A percentile compares a stretch with the other conserved stretches of the same genome.
These are phyloP conservation scores for Ceratosolen solmsi DNA, from an alignment of 1,140 invertebrate genomes.

Conservation along the genomic window DNA sequence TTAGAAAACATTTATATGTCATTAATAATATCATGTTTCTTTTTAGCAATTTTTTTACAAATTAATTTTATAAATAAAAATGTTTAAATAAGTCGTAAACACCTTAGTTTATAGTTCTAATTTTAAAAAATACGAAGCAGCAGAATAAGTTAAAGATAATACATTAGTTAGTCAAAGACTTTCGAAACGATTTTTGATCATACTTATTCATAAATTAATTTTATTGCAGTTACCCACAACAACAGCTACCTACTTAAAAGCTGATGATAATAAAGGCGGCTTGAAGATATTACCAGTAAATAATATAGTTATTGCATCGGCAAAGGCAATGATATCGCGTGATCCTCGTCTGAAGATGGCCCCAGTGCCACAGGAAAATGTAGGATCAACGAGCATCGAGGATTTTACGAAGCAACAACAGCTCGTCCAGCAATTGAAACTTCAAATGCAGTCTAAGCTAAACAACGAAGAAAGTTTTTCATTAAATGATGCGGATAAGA, in stretches of 20 bases:
- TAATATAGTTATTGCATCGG: conserved; percentile 75
- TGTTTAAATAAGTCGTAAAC: too few species aligned
- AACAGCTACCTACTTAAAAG: conserved; percentile 64
- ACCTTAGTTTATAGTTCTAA: too few species aligned
- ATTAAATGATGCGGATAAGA: conserved; percentile 40
- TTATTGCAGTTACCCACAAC: conserved; percentile 66
- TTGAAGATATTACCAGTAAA: conserved; percentile 80
- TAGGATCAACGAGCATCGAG: conserved; percentile 19
- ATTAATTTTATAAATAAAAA: too few species aligned
- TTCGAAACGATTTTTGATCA: too few species aligned
- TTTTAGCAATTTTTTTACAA: too few species aligned
- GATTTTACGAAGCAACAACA: conserved; percentile 38
- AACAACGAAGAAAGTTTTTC: conserved; percentile 39
- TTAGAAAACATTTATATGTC: too few species aligned
- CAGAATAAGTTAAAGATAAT: too few species aligned
- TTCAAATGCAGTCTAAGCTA: conserved; percentile 44
- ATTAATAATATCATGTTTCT: too few species aligned
- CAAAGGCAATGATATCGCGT: conserved; percentile 69
- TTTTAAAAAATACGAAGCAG: too few species aligned
- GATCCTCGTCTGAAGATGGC: conserved; percentile 76
- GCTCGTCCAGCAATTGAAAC: conserved; percentile 36
- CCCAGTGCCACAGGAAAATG: not conserved
- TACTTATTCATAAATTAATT: too few species aligned
- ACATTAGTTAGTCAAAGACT: too few species aligned
- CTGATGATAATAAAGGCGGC: conserved; percentile 62